phyloP scores from a whole-genome alignment of 2,113 vertebrate species.

The Urocitellus parryii region DNA sequence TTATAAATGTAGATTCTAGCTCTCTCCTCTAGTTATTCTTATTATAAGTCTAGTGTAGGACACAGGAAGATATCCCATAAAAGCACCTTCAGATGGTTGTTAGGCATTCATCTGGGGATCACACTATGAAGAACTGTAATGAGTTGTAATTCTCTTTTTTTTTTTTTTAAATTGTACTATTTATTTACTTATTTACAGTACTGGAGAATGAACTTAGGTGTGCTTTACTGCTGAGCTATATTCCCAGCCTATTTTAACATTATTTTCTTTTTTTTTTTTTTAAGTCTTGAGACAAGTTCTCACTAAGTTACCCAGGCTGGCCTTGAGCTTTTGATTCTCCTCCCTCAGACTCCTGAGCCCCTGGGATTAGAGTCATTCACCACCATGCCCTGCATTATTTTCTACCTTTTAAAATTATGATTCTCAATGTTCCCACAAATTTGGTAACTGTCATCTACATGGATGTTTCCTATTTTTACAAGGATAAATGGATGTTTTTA shows the following conservation, averaged over 20 bases:
- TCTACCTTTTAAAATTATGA: neutral
- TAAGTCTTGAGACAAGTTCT: too few species aligned
- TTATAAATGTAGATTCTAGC: neutral
- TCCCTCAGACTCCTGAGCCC: too few species aligned
- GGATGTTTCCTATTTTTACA: neutral
- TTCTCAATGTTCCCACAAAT: neutral
- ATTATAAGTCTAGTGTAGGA: neutral
- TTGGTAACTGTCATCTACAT: neutral
- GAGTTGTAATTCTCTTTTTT: neutral
- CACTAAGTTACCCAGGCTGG: too few species aligned
- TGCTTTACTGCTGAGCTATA: too few species aligned
- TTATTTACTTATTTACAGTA: too few species aligned
- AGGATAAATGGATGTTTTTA: neutral
- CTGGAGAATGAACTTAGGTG: too few species aligned
- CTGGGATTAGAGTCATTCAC: too few species aligned
- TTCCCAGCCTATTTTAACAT: too few species aligned
- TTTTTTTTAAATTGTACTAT: too few species aligned
- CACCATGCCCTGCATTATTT: too few species aligned
- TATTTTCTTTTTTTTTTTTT: too few species aligned
- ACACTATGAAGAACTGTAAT: neutral
- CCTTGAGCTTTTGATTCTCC: too few species aligned
- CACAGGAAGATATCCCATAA: neutral
- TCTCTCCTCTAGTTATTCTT: neutral
- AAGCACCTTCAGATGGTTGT: neutral
- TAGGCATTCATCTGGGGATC: neutral